Base-by-base conservation (phyloP, 2,888 invertebrate species). In the Chymomyza caudatula region DNA sequence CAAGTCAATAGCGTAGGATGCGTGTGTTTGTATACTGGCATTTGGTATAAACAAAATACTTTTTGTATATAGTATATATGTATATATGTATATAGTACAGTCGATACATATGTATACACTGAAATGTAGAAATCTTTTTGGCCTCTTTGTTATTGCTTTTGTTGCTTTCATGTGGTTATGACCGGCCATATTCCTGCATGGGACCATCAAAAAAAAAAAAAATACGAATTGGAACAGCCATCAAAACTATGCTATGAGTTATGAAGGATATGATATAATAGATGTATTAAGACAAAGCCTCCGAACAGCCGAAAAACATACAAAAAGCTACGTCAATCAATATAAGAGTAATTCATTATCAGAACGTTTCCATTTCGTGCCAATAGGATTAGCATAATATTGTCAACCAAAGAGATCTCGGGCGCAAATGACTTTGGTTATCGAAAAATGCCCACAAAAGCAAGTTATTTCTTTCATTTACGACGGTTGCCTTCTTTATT, bases 21-120 rank as follows among this genome's bases (percentile, higher is more conserved):
- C 71, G 58, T 68, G 67, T 77, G 76, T 60, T 75, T 78, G 65
- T 65, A 64, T 64, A 78, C 78, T 70, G 81, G 72, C 78, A 65
- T 78, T 75, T 81, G 44, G 57, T 75, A 78, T 84, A 78, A 73
- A 84, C 76, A 82, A 69, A 69, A 82, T 72, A 82, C 60, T 73
- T 25, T 55, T 23, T 29, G 81, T 71, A 62, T 67, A 54, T 70
- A 43, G 47, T 77, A 71, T 65, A 20, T 57, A 64, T 20, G 58
- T 25, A 59, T 59, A 49, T 59, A 59, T 59, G 59, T 37, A 37
- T 37, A 37, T 37, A 37, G 29, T 37, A 37, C 29, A 37, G 8
- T 37, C 29, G 29, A 37, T 37, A 37, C n/a, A n/a, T n/a, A n/a
- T n/a, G n/a, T 37, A 37, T 37, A 37, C 2, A 37, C 29, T 37